These are phyloP conservation scores for Tolmerus cingulatus DNA, from an alignment of 2,888 invertebrate species.

Conservation along the genomic window DNA sequence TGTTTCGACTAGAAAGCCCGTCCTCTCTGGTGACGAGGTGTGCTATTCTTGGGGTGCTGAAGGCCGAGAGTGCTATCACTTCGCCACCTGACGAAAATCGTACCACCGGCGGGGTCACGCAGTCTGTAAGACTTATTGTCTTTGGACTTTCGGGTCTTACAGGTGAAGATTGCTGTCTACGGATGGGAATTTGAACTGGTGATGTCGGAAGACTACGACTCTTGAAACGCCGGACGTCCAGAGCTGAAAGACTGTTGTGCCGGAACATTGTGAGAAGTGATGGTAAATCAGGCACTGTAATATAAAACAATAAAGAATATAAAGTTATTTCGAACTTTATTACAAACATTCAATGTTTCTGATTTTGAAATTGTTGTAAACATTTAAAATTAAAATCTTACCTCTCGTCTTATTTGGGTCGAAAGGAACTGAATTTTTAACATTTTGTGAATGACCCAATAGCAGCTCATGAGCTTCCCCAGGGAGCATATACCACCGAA, in stretches of 20 bases:
- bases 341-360: too few species aligned
- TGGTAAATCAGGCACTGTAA: slow-evolving; percentile 57
- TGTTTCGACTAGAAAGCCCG: slow-evolving; percentile 49
- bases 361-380: too few species aligned
- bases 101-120: slow-evolving; percentile 48
- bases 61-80: slow-evolving; percentile 48
- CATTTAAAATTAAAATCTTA: background rate
- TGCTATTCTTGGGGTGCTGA: slow-evolving; percentile 44
- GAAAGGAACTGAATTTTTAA: slow-evolving; percentile 79
- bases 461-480: slow-evolving; percentile 83
- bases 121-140: slow-evolving; percentile 26
- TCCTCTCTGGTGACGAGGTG: slow-evolving; percentile 47
- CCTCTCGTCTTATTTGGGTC: slow-evolving; percentile 68
- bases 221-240: slow-evolving; percentile 67
- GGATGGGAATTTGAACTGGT: slow-evolving; percentile 50
- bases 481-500: slow-evolving; percentile 90
- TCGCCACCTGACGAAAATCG: slow-evolving; percentile 51
- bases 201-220: slow-evolving; percentile 54
- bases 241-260: slow-evolving; percentile 75
- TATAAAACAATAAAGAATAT: background rate
- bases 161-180: slow-evolving; percentile 48
- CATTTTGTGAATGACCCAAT: slow-evolving; percentile 76
- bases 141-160: slow-evolving; percentile 43
- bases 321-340: background rate
- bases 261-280: slow-evolving; percentile 68